phyloP scores from a whole-genome alignment of 2,888 invertebrate genomes.

The Eurytoma californica region DNA sequence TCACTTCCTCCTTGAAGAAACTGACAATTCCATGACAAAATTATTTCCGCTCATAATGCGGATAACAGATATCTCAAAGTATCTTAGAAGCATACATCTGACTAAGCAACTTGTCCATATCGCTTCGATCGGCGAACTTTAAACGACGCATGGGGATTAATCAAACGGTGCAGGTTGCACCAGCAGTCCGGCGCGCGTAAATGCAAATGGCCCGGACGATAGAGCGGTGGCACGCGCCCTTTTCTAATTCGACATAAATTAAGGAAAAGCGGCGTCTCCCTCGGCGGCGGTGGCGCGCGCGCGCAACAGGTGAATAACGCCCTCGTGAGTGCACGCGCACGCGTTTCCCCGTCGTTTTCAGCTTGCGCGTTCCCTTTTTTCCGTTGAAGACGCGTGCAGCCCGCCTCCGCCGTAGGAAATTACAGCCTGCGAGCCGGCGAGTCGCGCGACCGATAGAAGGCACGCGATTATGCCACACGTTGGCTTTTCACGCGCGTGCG shows the following conservation, averaged over 20 bases:
- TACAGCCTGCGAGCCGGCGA: not conserved
- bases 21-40: no score
- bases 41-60: no score
- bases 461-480: constrained; percentile 43
- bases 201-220: constrained; percentile 14
- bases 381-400: constrained; percentile 29
- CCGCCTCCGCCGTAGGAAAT: constrained; percentile 33
- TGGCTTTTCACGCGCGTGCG: constrained; percentile 23
- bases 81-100: not conserved
- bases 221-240: not conserved
- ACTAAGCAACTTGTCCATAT: not conserved
- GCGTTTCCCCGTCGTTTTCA: constrained; percentile 8
- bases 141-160: not conserved
- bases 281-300: not conserved
- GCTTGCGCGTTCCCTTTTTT: constrained; percentile 23
- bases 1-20: no score
- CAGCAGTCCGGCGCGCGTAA: not conserved
- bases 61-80: not conserved
- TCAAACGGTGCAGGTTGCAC: not conserved
- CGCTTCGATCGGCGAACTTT: not conserved
- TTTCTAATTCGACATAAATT: constrained; percentile 43
- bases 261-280: constrained; percentile 25
- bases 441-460: constrained; percentile 28
- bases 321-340: not conserved
- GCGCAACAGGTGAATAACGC: constrained; percentile 51